Evolutionary conservation across 2,113 vertebrate species (phyloP).

Genomic region (Carassius carassius): DNA sequence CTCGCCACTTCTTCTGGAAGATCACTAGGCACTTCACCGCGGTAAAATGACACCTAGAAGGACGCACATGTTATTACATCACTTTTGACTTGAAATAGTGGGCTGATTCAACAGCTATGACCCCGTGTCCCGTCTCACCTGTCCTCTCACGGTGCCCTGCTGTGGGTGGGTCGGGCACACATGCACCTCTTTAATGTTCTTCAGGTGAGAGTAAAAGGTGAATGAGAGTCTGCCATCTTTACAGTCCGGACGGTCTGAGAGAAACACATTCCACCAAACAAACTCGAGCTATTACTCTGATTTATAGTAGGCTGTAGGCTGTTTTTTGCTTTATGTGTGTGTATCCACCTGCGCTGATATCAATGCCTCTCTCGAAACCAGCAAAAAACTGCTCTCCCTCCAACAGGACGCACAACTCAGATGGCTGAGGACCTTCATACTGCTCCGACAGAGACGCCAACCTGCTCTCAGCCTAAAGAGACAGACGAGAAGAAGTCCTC

Average conservation of each 20-base stretch:
- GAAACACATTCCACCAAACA: background rate
- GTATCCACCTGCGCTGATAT: conserved; percentile 81
- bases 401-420: conserved; percentile 89
- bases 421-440: conserved; percentile 92
- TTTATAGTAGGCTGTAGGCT: background rate
- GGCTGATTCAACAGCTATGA: background rate
- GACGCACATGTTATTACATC: background rate
- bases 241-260: conserved; percentile 89
- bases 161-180: conserved; percentile 80
- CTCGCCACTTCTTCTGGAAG: conserved; percentile 83
- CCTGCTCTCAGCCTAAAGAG: conserved; percentile 78
- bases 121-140: conserved; percentile 74
- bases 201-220: conserved; percentile 90
- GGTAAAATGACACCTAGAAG: conserved; percentile 92
- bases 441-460: conserved; percentile 79
- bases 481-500: background rate
- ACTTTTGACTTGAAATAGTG: background rate
- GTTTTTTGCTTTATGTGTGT: background rate
- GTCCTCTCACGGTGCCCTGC: conserved; percentile 84
- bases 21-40: conserved; percentile 80
- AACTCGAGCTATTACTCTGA: no score
- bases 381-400: conserved; percentile 97
- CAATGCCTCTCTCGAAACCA: conserved; percentile 90
- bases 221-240: conserved; percentile 85
- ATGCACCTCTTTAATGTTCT: conserved; percentile 93